Percentiles rank a stretch among this genome's conserved stretches.
Conservation (phyloP, 2,113 vertebrate species). For the Jaculus jaculus region DNA sequence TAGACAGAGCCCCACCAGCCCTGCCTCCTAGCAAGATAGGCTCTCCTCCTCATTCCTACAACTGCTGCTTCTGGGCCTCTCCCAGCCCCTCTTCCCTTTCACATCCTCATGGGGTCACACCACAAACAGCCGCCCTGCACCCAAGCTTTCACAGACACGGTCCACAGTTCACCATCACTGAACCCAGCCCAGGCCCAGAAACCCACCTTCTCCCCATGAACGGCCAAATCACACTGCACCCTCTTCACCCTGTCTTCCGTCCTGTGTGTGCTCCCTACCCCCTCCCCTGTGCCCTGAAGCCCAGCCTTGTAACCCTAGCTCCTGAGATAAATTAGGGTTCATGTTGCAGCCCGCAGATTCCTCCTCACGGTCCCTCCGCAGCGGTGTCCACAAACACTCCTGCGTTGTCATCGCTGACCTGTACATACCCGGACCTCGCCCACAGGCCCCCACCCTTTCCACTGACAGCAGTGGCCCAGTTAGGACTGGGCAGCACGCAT, state of each 20-base stretch:
- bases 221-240: background rate
- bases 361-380: background rate
- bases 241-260: background rate
- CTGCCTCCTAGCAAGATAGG: too few species aligned
- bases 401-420: background rate
- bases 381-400: accelerated
- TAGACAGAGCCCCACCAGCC: background rate
- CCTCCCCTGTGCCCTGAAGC: background rate
- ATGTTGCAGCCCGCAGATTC: accelerated
- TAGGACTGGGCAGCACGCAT: background rate
- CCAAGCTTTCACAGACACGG: background rate
- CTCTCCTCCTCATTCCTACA: background rate
- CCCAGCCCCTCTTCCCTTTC: accelerated
- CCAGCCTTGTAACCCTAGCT: background rate
- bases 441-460: background rate
- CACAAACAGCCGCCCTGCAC: background rate
- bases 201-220: background rate
- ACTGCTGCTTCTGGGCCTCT: accelerated
- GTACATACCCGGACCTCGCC: background rate
- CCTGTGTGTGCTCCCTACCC: accelerated
- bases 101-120: accelerated
- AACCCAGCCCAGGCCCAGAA: background rate
- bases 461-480: background rate
- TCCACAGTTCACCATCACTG: background rate
- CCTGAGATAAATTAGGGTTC: background rate